Evolutionary conservation across 2,797 vertebrate species (phyloP), one percentile per base, ranked within the genome.

Genomic region (Triplophysa bombifrons): DNA sequence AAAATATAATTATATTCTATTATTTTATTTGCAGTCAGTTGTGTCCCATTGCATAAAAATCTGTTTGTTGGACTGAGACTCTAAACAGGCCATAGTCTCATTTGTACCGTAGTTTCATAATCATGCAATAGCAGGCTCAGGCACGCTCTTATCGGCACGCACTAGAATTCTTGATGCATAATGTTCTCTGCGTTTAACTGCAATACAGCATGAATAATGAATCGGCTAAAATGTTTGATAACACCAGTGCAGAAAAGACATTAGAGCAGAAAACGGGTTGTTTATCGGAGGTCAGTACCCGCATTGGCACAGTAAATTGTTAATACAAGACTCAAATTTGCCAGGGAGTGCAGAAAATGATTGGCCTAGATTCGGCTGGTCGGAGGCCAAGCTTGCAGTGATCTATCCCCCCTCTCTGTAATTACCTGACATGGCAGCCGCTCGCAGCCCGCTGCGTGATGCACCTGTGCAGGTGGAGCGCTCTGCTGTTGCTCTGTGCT

Each of bases 401-500:
- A 69, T 72, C 80, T 76, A 60, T 61, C 76, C 53, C 1, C 53
- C 58, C 30, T 65, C 68, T 56, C 53, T 78, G 78, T 80, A 83
- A 83, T 83, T 77, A 80, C 61, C 82, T 77, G 78, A 80, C 77
- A 80, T 67, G 68, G 72, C 73, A 80, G 41, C 30, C 60, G 63
- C 73, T 75, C 46, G 69, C 30, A 70, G 78, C 44, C 81, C 56
- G 55, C 77, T 72, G 83, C 22, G 72, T 82, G 55, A 48, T 80
- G 77, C 80, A 82, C 76, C 80, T 84, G 83, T 80, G 77, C 73
- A 72, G 74, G 78, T 76, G 61, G 63, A 44, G 51, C n/a, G 30
- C 38, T 72, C 12, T 46, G 73, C 60, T 55, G 55, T 69, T 63
- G 71, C 22, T 71, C 72, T 3, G 66, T 0, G 2, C 48, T 27